Base-by-base conservation (phyloP, 2,888 invertebrate genomes). In the Oasisia sp. region DNA sequence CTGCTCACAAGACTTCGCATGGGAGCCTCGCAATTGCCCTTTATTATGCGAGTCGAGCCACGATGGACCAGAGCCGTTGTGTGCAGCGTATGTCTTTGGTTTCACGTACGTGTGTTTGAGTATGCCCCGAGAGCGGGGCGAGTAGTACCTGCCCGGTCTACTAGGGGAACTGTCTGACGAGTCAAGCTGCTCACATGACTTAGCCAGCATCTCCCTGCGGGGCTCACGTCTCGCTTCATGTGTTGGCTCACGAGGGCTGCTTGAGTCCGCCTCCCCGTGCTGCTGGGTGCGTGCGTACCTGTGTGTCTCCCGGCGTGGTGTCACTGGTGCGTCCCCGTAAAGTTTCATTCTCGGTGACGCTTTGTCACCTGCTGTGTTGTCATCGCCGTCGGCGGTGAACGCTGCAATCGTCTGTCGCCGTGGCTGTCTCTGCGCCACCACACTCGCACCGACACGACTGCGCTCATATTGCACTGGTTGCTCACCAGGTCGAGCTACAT, bases 241-340 rank as follows among this genome's bases (percentile, higher is more conserved):
- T 27, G 74, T 74, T 5, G 74, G 74, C 27, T 74, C 74, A 74
- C 7, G 74, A 7, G 74, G 74, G 27, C 74, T 74, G 27, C 74
- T 74, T 74, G 74, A 74, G 74, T 74, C 74, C 27, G 74, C 74
- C n/a, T 74, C 74, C n/a, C 74, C 74, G n/a, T 74, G 74, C n/a
- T 74, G 74, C 27, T 74, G 74, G 3, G 74, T 74, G 27, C 74
- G 74, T 27, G 74, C 27, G n/a, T 74, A 27, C 27, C 74, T 74
- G 74, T 74, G 74, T 74, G 74, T 74, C 7, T 74, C 74, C n/a
- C 74, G 14, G n/a, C 27, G 74, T 74, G 74, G 3, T 74, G 74
- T 74, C 74, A 74, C 27, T 14, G 74, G 5, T 74, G 74, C 27
- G 74, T n/a, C 27, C 74, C 74, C 74, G 7, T 74, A 74, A 74